Evolutionary conservation across 1,140 invertebrate genomes (phyloP).

Genomic region (Melanaphis sacchari): DNA sequence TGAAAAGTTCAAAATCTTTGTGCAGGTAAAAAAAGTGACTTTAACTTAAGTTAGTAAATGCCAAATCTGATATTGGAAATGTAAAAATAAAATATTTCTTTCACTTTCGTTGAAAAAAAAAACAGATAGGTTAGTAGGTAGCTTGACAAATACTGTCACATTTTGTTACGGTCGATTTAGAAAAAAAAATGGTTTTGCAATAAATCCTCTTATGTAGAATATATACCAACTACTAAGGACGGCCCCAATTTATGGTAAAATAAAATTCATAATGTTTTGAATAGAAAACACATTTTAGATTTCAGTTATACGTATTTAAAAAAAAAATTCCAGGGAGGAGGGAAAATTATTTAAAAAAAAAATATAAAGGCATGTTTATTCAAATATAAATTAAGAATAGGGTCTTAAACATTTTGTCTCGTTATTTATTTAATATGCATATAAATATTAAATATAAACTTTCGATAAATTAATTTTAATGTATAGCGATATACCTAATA

Average conservation of each 20-base stretch:
- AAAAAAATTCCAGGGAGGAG: no score
- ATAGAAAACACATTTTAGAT: constrained; percentile 14
- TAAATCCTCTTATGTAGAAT: constrained; percentile 5
- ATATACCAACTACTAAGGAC: neutral
- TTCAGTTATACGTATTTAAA: neutral
- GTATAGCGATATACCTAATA: neutral
- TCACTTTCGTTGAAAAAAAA: neutral
- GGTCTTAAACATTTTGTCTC: neutral
- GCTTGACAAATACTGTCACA: neutral
- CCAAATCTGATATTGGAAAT: neutral
- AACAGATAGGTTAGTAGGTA: neutral
- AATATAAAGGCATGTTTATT: neutral
- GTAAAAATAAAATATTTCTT: neutral
- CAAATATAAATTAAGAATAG: neutral
- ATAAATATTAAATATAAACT: neutral
- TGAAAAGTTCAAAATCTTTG: neutral
- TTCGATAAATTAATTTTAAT: neutral
- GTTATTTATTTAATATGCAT: neutral
- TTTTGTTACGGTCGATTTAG: constrained; percentile 6
- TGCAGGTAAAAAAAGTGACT: neutral
- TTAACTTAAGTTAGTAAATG: neutral
- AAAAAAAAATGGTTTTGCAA: neutral
- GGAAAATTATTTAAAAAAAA: neutral
- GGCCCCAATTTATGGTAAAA: neutral
- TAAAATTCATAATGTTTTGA: neutral